Base-by-base conservation (phyloP, 2,797 vertebrate genomes). In the Adelosebastes latens region DNA sequence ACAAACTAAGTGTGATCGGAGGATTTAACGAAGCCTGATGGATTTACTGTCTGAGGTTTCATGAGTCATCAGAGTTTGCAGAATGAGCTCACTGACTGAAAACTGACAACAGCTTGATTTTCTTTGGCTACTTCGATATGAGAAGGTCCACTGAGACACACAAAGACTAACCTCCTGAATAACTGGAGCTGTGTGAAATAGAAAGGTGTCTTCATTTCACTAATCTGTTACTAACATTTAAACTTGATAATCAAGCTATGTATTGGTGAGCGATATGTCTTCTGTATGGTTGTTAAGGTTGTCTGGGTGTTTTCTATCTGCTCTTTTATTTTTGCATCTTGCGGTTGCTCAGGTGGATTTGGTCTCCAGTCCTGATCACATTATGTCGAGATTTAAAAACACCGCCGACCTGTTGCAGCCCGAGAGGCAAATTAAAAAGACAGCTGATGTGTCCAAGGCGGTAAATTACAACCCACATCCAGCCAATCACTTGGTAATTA, bases 61-160 rank as follows among this genome's bases (percentile, higher is more conserved):
- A 71, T 36, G 49, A 70, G 58, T 74, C 62, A 29, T 29, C 27
- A 29, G 27, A 29, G 27, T 29, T 29, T 29, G 22, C 18, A 64
- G 4, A n/a, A 10, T 55, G 7, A 34, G 34, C 3, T 73, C 32
- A 58, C 18, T 36, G 63, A 63, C 4, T 1, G 14, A 62, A 72
- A 65, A 25, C 25, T 58, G 42, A 61, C 13, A 22, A 24, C 67
- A n/a, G 63, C 69, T 67, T n/a, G 3, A 25, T 16, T 49, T 20
- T 31, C 49, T 68, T 42, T 61, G 18, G 59, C 27, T 5, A 29
- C 27, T 29, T 29, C 5, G 27, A 29, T 29, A 46, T 62, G 7
- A 27, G 6, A 68, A 52, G 1, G 2, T 22, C 74, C 31, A 59
- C 58, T 36, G 71, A 81, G 71, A 85, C 16, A 4, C 46, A 64